Evolutionary conservation across 2,888 invertebrate species (phyloP), one percentile per base, ranked within the genome.

Genomic region (Graphium colonna): DNA sequence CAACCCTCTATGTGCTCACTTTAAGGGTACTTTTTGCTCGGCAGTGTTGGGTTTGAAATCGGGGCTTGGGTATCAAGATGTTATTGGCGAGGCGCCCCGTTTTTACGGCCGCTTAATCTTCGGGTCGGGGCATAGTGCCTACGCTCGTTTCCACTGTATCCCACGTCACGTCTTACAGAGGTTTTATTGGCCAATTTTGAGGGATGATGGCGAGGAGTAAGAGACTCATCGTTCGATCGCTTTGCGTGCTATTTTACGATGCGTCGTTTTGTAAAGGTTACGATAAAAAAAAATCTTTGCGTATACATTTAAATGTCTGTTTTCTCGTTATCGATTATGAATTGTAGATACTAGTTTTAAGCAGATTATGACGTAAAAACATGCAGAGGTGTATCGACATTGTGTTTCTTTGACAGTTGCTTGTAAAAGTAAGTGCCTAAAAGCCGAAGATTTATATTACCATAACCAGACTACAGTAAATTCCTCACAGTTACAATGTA

Each of bases 31-130:
- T 21, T 63, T 66, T 73, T 7, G 60, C 31, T n/a, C 57, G 52
- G 52, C 63, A 60, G 61, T 59, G 68, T 63, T 67, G 64, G n/a
- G 69, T 60, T 66, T 60, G 26, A 38, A 49, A 49, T 62, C 64
- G 68, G 51, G 42, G 47, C 26, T 47, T 5, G 42, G 47, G 76
- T 78, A 84, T 85, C 81, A 82, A 85, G 84, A 85, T 80, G 80
- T 84, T 83, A 85, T 78, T 77, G 77, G 78, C 73, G 68, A 68
- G 74, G 77, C 77, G 76, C 79, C 77, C 82, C 71, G 75, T 71
- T 82, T 84, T 86, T 83, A 86, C 82, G 84, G 84, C 80, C 79
- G 82, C 82, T 84, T 86, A 85, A 86, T 85, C 85, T 84, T 68
- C 73, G 73, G 75, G 77, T 77, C 73, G 75, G 67, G 61, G 70